Evolutionary conservation across 2,797 vertebrate species (phyloP).

Genomic region (Philypnodon macrostomus): DNA sequence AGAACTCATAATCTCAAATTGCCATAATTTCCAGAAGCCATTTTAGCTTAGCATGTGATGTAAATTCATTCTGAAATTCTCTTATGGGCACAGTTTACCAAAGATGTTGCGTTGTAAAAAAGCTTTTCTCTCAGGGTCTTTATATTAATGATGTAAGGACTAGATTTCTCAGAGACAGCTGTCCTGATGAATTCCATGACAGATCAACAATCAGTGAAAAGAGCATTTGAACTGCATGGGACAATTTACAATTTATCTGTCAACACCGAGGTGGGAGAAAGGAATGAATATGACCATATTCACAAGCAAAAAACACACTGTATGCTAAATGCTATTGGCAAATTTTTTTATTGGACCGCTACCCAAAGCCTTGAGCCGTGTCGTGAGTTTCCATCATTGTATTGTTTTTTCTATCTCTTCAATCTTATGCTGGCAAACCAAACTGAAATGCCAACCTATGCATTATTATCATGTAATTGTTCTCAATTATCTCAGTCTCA

Average conservation of each 20-base stretch:
- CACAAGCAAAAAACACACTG: not conserved
- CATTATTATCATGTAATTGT: conserved; percentile 6
- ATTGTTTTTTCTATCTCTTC: conserved; percentile 50
- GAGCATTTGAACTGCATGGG: conserved; percentile 34
- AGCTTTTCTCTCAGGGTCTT: conserved; percentile 23
- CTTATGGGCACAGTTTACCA: too few relatives aligned
- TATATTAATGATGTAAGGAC: conserved; percentile 46
- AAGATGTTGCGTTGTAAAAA: conserved; percentile 15
- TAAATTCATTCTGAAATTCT: too few relatives aligned
- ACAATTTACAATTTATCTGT: conserved; percentile 1
- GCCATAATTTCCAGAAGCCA: too few relatives aligned
- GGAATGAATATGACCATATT: not conserved
- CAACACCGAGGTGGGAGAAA: conserved; percentile 4
- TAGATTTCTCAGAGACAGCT: conserved; percentile 64
- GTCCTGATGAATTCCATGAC: conserved; percentile 57
- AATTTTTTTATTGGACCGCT: too few relatives aligned
- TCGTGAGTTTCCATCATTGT: conserved; percentile 43
- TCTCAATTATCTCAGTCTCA: not conserved
- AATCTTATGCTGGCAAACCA: conserved; percentile 40
- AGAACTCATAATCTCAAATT: too few relatives aligned
- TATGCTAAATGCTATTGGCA: too few relatives aligned
- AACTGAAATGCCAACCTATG: conserved; percentile 19
- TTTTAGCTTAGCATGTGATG: too few relatives aligned
- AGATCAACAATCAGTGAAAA: conserved; percentile 51
- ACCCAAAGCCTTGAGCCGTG: too few relatives aligned